Conservation (phyloP, 2,113 vertebrate genomes). For the Solenodon paradoxus region DNA sequence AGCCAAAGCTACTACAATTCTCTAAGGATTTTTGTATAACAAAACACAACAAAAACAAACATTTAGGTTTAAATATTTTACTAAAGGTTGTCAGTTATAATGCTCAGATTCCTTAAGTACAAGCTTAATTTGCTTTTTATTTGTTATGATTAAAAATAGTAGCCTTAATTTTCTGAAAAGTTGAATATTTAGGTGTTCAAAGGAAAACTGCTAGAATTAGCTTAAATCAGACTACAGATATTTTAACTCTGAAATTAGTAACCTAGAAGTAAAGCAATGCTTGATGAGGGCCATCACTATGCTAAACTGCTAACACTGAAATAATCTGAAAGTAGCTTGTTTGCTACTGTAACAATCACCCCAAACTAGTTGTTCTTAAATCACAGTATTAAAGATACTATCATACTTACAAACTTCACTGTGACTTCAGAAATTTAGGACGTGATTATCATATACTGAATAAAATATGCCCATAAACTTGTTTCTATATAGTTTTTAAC, state of each 20-base stretch:
- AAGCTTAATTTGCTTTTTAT: slow-evolving; percentile 13
- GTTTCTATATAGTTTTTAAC: background rate
- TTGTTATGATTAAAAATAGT: slow-evolving; percentile 41
- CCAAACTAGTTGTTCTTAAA: slow-evolving; percentile 20
- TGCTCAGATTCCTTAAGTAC: background rate
- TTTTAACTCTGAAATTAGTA: slow-evolving; percentile 32
- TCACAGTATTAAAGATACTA: background rate
- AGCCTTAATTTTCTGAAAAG: slow-evolving; percentile 26
- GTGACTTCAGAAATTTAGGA: slow-evolving; percentile 31
- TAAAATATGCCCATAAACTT: slow-evolving; percentile 17
- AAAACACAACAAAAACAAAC: slow-evolving; percentile 18
- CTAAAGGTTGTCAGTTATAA: slow-evolving; percentile 11
- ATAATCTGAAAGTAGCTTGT: background rate
- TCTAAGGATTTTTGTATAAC: background rate
- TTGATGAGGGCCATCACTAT: background rate
- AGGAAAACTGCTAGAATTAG: slow-evolving; percentile 19
- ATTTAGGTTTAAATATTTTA: slow-evolving; percentile 41
- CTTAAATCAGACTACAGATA: slow-evolving; percentile 6
- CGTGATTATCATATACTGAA: slow-evolving; percentile 26
- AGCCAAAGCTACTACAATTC: background rate
- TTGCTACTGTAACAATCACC: background rate
- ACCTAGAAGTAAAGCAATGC: slow-evolving; percentile 12
- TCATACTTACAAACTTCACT: background rate
- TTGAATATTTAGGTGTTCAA: background rate
- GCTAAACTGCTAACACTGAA: slow-evolving; percentile 9